These are phyloP conservation scores for Neoseiulus cucumeris DNA, from an alignment of 1,140 invertebrate genomes.

Conservation along the genomic window DNA sequence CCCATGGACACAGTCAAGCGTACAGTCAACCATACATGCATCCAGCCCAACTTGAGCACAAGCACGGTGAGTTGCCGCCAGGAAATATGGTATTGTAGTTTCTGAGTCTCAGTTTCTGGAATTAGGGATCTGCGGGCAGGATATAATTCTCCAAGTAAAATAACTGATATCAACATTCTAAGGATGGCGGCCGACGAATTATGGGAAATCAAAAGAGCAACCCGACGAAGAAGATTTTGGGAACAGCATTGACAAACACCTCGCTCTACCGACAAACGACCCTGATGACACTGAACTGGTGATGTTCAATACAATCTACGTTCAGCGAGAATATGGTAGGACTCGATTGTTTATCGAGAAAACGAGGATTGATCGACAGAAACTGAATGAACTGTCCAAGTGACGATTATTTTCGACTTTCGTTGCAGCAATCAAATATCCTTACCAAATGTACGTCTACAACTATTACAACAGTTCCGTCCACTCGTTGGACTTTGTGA, in stretches of 20 bases:
- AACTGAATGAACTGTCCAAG: background rate
- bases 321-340: slow-evolving; percentile 20
- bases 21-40: too few relatives aligned
- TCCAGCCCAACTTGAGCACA: too few relatives aligned
- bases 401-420: background rate
- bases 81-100: too few relatives aligned
- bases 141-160: too few relatives aligned
- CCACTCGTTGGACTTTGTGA: slow-evolving; percentile 21
- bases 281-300: slow-evolving; percentile 18
- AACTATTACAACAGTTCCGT: slow-evolving; percentile 22
- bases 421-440: slow-evolving; percentile 19
- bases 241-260: background rate
- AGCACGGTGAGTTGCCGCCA: too few relatives aligned
- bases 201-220: background rate
- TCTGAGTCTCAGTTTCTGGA: too few relatives aligned
- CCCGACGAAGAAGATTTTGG: background rate
- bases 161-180: background rate
- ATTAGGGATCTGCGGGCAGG: too few relatives aligned
- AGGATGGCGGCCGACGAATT: slow-evolving; percentile 3
- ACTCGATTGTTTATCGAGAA: background rate
- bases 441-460: slow-evolving; percentile 21
- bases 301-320: slow-evolving; percentile 20
- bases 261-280: background rate
- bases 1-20: too few relatives aligned
- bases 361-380: too few relatives aligned